Evolutionary conservation across 2,113 vertebrate species (phyloP).

Genomic region (cat (Felis catus)): F.catus_Fca126_mat1.0 CM031412.1:111931501-111932000

Average conservation of each 20-base stretch:
- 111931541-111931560: background rate
- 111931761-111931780: background rate
- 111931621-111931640: background rate
- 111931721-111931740: background rate
- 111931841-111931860: background rate
- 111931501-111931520: background rate
- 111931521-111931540: background rate
- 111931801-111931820: background rate
- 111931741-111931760: background rate
- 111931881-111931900: background rate
- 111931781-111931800: background rate
- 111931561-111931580: background rate
- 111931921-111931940: background rate
- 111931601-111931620: background rate
- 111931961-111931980: background rate
- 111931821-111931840: background rate
- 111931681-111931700: background rate
- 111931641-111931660: background rate
- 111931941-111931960: background rate
- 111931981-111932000: background rate
- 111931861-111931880: background rate
- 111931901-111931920: background rate
- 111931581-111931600: background rate
- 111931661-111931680: conserved; percentile 8
- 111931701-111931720: background rate